phyloP scores from a whole-genome alignment of 2,888 invertebrate genomes.

The Epistrophe eligans region DNA sequence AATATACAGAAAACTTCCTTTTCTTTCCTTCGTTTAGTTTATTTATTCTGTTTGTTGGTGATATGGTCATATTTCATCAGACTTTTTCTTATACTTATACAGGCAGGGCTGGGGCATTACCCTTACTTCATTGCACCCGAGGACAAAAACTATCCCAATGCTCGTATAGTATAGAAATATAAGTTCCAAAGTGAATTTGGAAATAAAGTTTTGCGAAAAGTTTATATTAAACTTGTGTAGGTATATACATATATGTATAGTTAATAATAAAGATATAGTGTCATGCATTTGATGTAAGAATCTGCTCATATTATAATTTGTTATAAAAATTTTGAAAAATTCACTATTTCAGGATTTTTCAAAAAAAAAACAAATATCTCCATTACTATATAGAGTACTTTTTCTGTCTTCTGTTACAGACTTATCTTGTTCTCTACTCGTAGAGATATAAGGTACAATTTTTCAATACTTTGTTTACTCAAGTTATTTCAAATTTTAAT shows the following conservation, averaged over 20 bases:
- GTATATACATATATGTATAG: background rate
- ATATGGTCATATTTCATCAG: background rate
- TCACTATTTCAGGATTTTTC: background rate
- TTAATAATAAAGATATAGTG: background rate
- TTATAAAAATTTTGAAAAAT: background rate
- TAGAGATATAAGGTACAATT: no score
- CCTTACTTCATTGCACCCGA: slow-evolving; percentile 39
- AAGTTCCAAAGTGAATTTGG: slow-evolving; percentile 59
- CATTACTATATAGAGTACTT: no score
- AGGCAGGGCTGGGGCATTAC: background rate
- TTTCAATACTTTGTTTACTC: no score
- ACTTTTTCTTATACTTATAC: background rate
- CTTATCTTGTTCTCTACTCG: no score
- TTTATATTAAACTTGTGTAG: slow-evolving; percentile 46
- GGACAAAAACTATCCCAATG: slow-evolving; percentile 1
- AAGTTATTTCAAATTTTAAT: no score
- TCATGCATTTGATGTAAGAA: background rate
- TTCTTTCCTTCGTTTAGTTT: background rate
- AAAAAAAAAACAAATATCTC: no score
- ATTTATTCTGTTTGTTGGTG: background rate
- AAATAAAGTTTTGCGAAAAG: slow-evolving; percentile 58
- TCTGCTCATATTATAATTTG: background rate
- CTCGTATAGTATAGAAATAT: background rate
- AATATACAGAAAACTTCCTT: background rate
- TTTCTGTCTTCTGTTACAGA: no score